Base-by-base conservation (phyloP, 2,888 invertebrate genomes). In the Drosophila mimetica region DNA sequence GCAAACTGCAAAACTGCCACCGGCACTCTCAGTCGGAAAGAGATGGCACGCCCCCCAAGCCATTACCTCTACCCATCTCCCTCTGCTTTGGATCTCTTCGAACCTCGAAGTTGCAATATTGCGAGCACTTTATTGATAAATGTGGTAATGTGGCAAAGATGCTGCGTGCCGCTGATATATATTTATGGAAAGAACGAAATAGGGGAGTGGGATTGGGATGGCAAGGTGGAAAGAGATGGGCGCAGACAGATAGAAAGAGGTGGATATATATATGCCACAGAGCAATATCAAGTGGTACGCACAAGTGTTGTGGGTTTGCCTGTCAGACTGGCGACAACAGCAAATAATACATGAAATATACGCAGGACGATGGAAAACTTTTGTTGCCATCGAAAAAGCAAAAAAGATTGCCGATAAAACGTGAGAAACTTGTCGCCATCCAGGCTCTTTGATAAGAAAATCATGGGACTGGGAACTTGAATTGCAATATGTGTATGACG, bases 401-500 rank as follows among this genome's bases (percentile, higher is more conserved):
- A 47, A 36, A 69, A 30, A 53, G 14, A 32, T 70, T 63, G 61
- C 46, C 67, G 73, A 69, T 74, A 67, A 71, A 74, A 74, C 75
- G 75, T 74, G 75, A 71, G 75, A 75, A 72, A 75, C 71, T 71
- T 64, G 71, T 71, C 72, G 64, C 48, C 70, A 64, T 20, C 16
- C 48, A 57, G 55, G 63, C 55, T 11, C 28, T 36, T 37, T 72
- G 64, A 64, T 64, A 71, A 71, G 64, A 52, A 53, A 52, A 42
- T 44, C 47, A 28, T 60, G 75, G 25, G 53, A 14, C 42, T 20
- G 61, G 25, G 41, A 54, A 70, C 72, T 79, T 37, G 28, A 46
- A 70, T 78, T 74, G 83, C 83, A 80, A 85, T 81, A 74, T 85
- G 47, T 25, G 18, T 52, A 30, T 41, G 22, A 44, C 14, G 18